Evolutionary conservation across 2,113 vertebrate species (phyloP).

Genomic region (Nycticebus coucang): DNA sequence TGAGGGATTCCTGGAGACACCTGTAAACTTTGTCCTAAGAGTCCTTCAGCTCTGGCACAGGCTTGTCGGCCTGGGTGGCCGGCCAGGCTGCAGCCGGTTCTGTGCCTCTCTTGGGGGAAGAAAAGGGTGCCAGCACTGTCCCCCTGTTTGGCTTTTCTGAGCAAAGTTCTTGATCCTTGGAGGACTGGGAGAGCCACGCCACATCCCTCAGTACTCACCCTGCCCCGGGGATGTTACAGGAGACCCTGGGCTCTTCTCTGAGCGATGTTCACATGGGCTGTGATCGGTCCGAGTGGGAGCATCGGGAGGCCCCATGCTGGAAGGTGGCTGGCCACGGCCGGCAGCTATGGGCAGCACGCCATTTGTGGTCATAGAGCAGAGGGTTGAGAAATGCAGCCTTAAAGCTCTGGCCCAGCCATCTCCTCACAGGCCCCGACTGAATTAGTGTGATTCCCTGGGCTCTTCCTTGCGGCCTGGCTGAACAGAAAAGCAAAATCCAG

Average conservation of each 20-base stretch:
- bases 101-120: not conserved
- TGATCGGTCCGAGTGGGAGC: not conserved
- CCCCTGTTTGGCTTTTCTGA: not conserved
- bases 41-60: not conserved
- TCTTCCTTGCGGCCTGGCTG: not conserved
- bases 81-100: not conserved
- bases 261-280: accelerated
- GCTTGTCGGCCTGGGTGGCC: not conserved
- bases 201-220: not conserved
- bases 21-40: not conserved
- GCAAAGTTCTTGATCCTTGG: not conserved
- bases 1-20: not conserved
- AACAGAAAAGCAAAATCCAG: not conserved
- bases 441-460: not conserved
- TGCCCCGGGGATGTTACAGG: not conserved
- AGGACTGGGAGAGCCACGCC: not conserved
- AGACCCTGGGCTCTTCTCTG: not conserved
- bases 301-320: not conserved
- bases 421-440: accelerated
- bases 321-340: not conserved
- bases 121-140: not conserved
- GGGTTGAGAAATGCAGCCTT: not conserved
- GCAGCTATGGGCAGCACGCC: not conserved
- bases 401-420: not conserved
- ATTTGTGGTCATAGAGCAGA: not conserved